Evolutionary conservation across 2,113 vertebrate species (phyloP), one percentile per base, ranked within the genome.

Genomic region (Halcyon malimbica): DNA sequence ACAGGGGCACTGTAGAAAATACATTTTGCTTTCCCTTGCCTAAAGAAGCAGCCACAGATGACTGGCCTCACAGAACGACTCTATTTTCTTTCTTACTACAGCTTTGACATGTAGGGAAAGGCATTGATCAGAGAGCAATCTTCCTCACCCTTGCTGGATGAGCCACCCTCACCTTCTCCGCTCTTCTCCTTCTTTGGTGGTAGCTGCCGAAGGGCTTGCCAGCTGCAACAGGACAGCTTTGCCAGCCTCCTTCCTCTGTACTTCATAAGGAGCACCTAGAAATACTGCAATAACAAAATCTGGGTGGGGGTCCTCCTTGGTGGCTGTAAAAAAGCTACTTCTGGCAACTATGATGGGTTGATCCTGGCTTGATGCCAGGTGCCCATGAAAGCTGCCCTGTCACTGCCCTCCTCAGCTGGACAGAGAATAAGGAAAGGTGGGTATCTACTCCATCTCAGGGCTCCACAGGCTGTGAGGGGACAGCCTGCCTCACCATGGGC

Each of bases 121-220:
- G 2, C 18, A 11, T 2, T 25, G 53, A 83, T 39, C 2, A 16
- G 37, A 71, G 16, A 73, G 23, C 33, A 76, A 53, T 28, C 46
- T 67, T 68, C 63, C 8, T 11, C 35, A 31, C 10, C 11, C 31
- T 50, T 12, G 21, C 75, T 54, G 11, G 21, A 8, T 31, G 31
- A 67, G 42, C 20, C 20, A 11, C 41, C 20, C 41, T 81, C 6
- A 0, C 24, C 37, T 0, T 1, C 12, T 25, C 7, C 0, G 0
- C 33, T 62, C 33, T n/a, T 42, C 33, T 70, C 18, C 26, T 75
- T 23, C 51, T 91, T 15, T 1, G 0, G 16, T 4, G 53, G 48
- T 4, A 16, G 15, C 33, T 77, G 68, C 48, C 3, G 2, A 54
- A 20, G 23, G 24, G n/a, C 19, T 65, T 25, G 26, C 29, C 62